Conservation (phyloP, 2,797 vertebrate species). For the Uromys caudimaculatus region DNA sequence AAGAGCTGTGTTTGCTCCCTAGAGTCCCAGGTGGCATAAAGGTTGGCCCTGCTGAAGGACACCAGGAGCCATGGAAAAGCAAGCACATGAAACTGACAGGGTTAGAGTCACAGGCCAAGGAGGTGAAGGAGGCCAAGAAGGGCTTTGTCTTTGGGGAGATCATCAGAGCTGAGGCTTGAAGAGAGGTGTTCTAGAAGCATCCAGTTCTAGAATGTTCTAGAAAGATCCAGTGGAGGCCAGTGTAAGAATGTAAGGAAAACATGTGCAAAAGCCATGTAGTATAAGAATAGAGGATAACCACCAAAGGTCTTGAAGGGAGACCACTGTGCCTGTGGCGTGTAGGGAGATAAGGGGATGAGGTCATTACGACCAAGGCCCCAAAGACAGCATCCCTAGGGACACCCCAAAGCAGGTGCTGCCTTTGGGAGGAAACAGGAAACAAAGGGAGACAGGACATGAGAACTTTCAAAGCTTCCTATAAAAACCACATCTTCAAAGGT, state of each 20-base stretch:
- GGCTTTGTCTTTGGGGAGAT: neutral
- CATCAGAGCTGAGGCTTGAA: neutral
- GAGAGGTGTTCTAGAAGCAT: neutral
- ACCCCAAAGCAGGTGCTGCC: accelerated
- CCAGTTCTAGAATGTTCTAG: neutral
- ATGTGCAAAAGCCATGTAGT: neutral
- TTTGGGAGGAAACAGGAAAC: neutral
- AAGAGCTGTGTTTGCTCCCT: neutral
- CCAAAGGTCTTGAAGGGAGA: neutral
- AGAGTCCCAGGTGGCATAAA: accelerated
- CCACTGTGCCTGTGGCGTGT: accelerated
- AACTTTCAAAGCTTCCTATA: neutral
- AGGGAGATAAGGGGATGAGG: neutral
- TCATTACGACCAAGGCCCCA: neutral
- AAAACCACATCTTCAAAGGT: neutral
- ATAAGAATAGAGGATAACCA: accelerated
- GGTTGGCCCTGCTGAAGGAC: accelerated
- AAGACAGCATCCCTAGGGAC: accelerated
- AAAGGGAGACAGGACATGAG: too few species aligned
- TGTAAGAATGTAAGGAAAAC: too few species aligned
- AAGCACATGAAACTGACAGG: neutral
- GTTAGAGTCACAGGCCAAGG: neutral
- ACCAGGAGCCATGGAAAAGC: neutral
- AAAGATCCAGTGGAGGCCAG: accelerated
- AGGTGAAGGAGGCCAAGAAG: accelerated